Conservation (phyloP, 2,888 invertebrate species). For the Drosophila paracracens region DNA sequence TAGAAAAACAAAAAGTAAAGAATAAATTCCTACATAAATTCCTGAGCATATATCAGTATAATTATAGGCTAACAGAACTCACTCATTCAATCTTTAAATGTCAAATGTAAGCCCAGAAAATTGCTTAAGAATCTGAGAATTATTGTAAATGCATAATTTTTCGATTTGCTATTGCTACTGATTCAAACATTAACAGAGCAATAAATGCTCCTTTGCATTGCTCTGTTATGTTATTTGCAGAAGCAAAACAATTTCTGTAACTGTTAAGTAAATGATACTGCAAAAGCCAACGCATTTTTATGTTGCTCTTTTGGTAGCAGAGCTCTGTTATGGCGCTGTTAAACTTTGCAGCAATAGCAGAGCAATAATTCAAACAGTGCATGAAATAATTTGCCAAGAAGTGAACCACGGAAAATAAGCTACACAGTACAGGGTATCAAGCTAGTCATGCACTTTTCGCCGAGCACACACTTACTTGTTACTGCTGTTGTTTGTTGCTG, state of each 20-base stretch:
- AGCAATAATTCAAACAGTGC: background rate
- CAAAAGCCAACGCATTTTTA: background rate
- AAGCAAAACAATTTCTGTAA: background rate
- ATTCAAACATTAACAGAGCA: background rate
- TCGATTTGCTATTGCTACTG: background rate
- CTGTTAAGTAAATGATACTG: background rate
- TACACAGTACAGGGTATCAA: background rate
- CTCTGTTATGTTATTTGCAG: background rate
- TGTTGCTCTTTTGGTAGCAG: background rate
- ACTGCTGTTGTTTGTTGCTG: slow-evolving; percentile 31
- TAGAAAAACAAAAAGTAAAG: background rate
- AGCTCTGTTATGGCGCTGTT: background rate
- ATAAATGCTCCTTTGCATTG: background rate
- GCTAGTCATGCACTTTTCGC: background rate
- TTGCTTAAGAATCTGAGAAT: background rate
- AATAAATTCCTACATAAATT: background rate
- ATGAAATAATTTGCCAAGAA: background rate
- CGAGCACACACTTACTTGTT: slow-evolving; percentile 7
- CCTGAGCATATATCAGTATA: too few relatives aligned
- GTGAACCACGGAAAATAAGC: background rate
- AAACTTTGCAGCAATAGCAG: background rate
- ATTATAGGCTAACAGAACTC: background rate
- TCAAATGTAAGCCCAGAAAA: background rate
- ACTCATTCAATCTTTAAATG: background rate
- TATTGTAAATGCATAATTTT: background rate